Percentiles rank a stretch among this genome's conserved stretches.
phyloP scores from a whole-genome alignment of 35 echinoderm and acorn worm genomes.

The Holothuria glaberrima region DNA sequence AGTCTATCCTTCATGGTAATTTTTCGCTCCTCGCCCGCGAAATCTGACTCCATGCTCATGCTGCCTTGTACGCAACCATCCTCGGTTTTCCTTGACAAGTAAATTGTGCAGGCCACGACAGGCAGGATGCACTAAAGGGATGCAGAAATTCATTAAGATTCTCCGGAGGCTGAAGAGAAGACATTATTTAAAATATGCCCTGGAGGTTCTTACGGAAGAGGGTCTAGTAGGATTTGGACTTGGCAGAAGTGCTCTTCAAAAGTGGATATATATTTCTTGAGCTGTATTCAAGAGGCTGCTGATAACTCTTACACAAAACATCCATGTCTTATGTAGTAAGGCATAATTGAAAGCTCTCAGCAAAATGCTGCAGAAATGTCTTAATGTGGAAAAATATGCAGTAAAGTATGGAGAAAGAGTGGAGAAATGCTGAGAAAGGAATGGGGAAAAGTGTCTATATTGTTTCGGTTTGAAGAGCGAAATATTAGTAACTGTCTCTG shows the following conservation, averaged over 20 bases:
- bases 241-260: slow-evolving; percentile 38
- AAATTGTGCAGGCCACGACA: slow-evolving; percentile 58
- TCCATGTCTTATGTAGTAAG: slow-evolving; percentile 40
- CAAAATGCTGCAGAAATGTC: slow-evolving; percentile 17
- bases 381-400: slow-evolving; percentile 35
- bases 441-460: background rate
- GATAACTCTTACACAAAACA: slow-evolving; percentile 42
- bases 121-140: slow-evolving; percentile 51
- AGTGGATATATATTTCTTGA: slow-evolving; percentile 54
- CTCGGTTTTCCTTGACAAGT: slow-evolving; percentile 46
- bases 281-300: slow-evolving; percentile 35
- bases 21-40: slow-evolving; percentile 64
- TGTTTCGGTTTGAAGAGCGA: background rate
- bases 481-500: background rate
- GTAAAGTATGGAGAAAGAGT: slow-evolving; percentile 22
- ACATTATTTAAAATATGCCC: slow-evolving; percentile 64
- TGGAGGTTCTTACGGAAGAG: slow-evolving; percentile 51
- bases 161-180: slow-evolving; percentile 22
- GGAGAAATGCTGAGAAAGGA: background rate
- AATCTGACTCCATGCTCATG: slow-evolving; percentile 59
- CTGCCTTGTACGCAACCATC: slow-evolving; percentile 58
- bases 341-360: slow-evolving; percentile 46
- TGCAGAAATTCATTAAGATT: slow-evolving; percentile 57
- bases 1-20: slow-evolving; percentile 61
- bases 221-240: slow-evolving; percentile 55